Evolutionary conservation across 1,140 invertebrate species (phyloP).

Genomic region (Drosophila pruinosa): DNA sequence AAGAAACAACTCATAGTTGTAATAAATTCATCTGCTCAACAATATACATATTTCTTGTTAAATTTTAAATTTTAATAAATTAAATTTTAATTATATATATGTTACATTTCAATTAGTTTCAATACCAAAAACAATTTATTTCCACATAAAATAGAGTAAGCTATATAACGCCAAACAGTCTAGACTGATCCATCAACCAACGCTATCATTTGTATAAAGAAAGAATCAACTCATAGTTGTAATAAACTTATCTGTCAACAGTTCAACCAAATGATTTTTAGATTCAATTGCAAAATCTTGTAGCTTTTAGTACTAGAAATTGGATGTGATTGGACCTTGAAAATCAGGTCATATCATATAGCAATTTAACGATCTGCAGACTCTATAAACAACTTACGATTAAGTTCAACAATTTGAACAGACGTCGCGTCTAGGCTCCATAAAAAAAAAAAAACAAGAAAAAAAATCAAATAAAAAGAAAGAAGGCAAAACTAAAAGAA

Average conservation of each 20-base stretch:
- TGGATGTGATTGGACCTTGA: constrained; percentile 16
- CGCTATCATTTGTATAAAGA: neutral
- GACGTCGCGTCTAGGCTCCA: constrained; percentile 23
- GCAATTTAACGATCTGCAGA: constrained; percentile 28
- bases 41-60: too few relatives aligned
- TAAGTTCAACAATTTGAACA: constrained; percentile 30
- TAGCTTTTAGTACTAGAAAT: neutral
- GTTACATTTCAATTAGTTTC: too few relatives aligned
- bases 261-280: neutral
- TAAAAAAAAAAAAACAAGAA: constrained; percentile 17
- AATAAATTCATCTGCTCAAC: too few relatives aligned
- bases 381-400: constrained; percentile 42
- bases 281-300: constrained; percentile 6
- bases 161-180: neutral
- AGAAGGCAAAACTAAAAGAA: constrained; percentile 26
- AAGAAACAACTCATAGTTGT: too few relatives aligned
- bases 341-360: constrained; percentile 38
- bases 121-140: too few relatives aligned
- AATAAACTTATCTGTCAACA: neutral
- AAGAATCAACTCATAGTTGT: neutral
- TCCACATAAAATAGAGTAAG: neutral
- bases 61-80: too few relatives aligned
- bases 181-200: neutral
- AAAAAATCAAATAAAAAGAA: constrained; percentile 19
- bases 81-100: too few relatives aligned